These are phyloP conservation scores for Erythrolamprus reginae DNA, from an alignment of 2,113 vertebrate species.

Conservation along the genomic window DNA sequence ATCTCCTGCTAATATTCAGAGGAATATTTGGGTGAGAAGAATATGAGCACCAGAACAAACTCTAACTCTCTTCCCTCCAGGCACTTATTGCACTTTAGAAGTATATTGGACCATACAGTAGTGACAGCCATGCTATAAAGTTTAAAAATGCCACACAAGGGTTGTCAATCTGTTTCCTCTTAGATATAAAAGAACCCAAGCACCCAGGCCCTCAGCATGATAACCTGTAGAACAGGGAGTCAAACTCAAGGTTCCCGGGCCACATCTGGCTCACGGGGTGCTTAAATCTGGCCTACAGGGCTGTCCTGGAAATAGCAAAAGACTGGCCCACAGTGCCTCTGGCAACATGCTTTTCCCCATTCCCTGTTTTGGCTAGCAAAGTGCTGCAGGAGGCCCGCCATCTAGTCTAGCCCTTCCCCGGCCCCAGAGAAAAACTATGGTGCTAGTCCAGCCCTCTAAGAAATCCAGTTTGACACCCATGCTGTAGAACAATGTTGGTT, in stretches of 20 bases:
- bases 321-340: no score
- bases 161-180: neutral
- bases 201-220: neutral
- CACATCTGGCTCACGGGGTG: no score
- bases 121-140: neutral
- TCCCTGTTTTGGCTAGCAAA: no score
- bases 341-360: no score
- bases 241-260: no score
- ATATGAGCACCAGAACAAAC: neutral
- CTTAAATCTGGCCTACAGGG: no score
- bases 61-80: neutral
- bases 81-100: neutral
- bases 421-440: no score
- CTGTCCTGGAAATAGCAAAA: no score
- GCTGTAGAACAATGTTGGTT: neutral
- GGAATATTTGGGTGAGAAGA: neutral
- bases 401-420: no score
- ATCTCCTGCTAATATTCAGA: neutral
- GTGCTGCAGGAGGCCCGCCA: no score
- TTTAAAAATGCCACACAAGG: neutral
- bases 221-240: neutral
- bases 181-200: neutral
- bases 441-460: no score
- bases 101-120: neutral
- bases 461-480: no score